phyloP scores from a whole-genome alignment of 2,888 invertebrate species.

The Dryococelus australis region DNA sequence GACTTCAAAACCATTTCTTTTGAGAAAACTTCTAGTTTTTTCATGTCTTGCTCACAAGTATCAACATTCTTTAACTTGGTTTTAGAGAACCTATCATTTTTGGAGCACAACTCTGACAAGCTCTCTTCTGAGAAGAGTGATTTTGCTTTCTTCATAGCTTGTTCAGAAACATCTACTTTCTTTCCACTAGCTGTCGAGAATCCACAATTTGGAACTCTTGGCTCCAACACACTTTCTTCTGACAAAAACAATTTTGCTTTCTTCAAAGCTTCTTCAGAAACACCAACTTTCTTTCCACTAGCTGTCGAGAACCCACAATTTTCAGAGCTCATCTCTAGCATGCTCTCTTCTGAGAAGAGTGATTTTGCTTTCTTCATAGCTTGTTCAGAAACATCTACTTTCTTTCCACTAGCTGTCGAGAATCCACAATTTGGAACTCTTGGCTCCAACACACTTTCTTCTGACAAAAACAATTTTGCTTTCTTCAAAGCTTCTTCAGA shows the following conservation, averaged over 20 bases:
- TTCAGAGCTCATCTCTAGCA: too few species aligned
- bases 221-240: not conserved
- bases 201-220: not conserved
- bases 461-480: too few species aligned
- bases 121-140: conserved; percentile 53
- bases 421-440: too few species aligned
- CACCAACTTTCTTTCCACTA: too few species aligned
- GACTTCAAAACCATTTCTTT: not conserved
- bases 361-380: too few species aligned
- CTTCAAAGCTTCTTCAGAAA: not conserved
- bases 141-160: conserved; percentile 43
- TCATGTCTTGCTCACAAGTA: not conserved
- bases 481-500: too few species aligned
- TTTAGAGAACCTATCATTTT: not conserved
- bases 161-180: not conserved
- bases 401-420: too few species aligned
- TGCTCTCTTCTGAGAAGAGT: too few species aligned
- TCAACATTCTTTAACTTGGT: not conserved
- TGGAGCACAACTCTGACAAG: not conserved
- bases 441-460: too few species aligned
- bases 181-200: not conserved
- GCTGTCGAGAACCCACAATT: too few species aligned
- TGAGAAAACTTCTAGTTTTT: not conserved
- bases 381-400: too few species aligned
- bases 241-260: not conserved